phyloP scores from a whole-genome alignment of 2,797 vertebrate species.

The Telmatherina bonti region DNA sequence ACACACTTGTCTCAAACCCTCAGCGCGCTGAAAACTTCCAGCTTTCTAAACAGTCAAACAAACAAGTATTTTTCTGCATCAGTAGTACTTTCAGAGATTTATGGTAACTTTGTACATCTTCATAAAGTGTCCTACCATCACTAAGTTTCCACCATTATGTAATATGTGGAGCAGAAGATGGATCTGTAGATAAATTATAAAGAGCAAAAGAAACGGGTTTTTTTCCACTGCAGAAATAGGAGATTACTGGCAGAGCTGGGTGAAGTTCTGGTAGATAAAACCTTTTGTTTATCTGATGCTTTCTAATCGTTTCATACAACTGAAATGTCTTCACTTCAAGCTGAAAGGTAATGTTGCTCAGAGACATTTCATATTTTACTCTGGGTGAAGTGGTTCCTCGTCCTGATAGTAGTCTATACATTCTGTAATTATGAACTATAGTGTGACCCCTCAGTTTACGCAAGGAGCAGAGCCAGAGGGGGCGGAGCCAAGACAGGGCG shows the following conservation, averaged over 20 bases:
- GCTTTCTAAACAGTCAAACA: background rate
- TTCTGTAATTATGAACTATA: too few relatives aligned
- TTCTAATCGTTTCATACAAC: slow-evolving; percentile 2
- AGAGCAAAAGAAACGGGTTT: background rate
- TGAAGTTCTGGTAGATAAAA: background rate
- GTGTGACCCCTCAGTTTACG: too few relatives aligned
- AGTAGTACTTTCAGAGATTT: background rate
- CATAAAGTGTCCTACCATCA: background rate
- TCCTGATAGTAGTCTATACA: too few relatives aligned
- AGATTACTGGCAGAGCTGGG: background rate
- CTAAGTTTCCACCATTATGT: background rate
- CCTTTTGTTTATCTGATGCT: slow-evolving; percentile 2
- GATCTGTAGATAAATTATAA: background rate
- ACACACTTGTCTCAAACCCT: background rate
- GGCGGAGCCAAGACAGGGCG: too few relatives aligned
- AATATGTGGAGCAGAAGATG: background rate
- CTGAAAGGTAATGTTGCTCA: too few relatives aligned
- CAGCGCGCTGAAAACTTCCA: background rate
- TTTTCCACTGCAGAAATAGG: background rate
- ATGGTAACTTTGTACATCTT: background rate
- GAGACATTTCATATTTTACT: too few relatives aligned
- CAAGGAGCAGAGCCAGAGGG: too few relatives aligned
- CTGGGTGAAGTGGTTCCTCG: too few relatives aligned
- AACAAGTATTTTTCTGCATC: background rate
- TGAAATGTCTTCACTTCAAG: too few relatives aligned